Conservation (phyloP, 2,113 vertebrate genomes). For the Entomyzon cyanotis region DNA sequence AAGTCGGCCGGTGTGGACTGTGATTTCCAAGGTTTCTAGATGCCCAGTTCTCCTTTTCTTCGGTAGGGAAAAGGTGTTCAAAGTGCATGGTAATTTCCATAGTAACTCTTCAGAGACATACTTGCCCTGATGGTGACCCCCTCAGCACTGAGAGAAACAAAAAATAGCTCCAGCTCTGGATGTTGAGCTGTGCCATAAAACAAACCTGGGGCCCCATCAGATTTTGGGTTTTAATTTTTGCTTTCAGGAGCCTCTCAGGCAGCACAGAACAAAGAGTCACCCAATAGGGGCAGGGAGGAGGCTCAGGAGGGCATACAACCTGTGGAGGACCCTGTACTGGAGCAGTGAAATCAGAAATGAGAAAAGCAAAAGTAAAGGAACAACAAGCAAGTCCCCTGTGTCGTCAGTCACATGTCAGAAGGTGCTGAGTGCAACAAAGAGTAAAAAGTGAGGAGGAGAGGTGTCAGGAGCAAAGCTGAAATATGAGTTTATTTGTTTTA, state of each 20-base stretch:
- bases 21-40: neutral
- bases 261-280: neutral
- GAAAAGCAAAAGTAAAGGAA: neutral
- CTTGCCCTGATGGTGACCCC: neutral
- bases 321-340: fast-evolving
- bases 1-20: fast-evolving
- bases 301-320: neutral
- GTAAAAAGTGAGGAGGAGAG: neutral
- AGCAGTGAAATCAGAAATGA: neutral
- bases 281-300: neutral
- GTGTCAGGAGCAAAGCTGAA: neutral
- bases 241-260: neutral
- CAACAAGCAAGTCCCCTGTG: neutral
- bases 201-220: neutral
- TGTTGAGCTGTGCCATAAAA: neutral
- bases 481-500: neutral
- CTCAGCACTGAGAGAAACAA: neutral
- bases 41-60: neutral
- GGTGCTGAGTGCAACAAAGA: neutral
- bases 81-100: neutral
- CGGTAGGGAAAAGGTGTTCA: neutral
- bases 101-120: neutral
- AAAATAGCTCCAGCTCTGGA: neutral
- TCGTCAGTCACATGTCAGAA: fast-evolving
- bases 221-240: neutral